These are phyloP conservation scores for Zenarchopterus dispar DNA, from an alignment of 2,797 vertebrate genomes.

Conservation along the genomic window DNA sequence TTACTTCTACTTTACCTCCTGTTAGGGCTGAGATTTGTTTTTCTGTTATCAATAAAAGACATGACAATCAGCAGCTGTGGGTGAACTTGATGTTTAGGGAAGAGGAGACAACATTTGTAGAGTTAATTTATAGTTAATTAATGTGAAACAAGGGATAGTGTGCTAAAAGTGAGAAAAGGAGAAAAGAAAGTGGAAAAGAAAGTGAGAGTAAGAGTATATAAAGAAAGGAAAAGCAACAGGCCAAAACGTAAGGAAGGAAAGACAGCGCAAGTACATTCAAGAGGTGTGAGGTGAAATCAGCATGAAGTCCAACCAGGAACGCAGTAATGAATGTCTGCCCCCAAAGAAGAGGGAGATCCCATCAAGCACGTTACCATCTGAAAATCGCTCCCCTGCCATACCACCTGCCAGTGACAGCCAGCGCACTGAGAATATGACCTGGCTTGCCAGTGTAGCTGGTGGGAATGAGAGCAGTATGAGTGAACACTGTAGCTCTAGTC, in stretches of 20 bases:
- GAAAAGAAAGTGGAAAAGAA: constrained; percentile 59
- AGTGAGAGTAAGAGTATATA: constrained; percentile 29
- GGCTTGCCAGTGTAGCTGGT: constrained; percentile 87
- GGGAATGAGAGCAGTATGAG: constrained; percentile 79
- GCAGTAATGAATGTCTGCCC: constrained; percentile 98
- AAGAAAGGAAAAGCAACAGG: constrained; percentile 24
- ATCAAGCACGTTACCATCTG: constrained; percentile 88
- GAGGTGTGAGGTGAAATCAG: constrained; percentile 62
- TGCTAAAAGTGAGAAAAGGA: constrained; percentile 62
- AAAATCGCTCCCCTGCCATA: constrained; percentile 82
- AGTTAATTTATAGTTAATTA: constrained; percentile 34
- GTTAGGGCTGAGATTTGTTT: constrained; percentile 38
- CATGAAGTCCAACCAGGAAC: constrained; percentile 99
- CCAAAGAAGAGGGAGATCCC: constrained; percentile 97
- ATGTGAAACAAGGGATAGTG: constrained; percentile 51
- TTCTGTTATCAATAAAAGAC: constrained; percentile 24
- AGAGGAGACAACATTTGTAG: constrained; percentile 25
- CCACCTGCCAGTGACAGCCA: constrained; percentile 88
- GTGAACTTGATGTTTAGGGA: constrained; percentile 53
- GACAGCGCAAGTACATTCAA: constrained; percentile 39
- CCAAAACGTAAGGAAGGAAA: constrained; percentile 30
- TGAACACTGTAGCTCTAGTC: constrained; percentile 68
- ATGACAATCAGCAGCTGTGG: constrained; percentile 28
- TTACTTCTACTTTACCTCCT: constrained; percentile 43
- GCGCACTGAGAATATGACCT: constrained; percentile 90